Base-by-base conservation (phyloP, 2,113 vertebrate genomes). In the Actenoides hombroni region DNA sequence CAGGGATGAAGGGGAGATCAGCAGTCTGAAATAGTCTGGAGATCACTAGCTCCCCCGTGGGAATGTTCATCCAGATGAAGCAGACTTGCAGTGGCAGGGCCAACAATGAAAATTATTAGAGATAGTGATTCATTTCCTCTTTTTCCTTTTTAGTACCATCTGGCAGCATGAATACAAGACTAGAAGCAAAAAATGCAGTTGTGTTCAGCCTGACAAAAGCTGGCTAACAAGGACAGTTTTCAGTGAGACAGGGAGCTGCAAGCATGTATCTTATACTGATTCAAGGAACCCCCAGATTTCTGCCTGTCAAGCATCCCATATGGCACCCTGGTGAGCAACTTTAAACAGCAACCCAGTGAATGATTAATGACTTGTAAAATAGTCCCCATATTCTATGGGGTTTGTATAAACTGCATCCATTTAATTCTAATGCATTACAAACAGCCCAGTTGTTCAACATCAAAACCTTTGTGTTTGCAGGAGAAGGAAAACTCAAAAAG, bases 81-180 rank as follows among this genome's bases (percentile, higher is more conserved):
- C 48, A 92, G 88, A 68, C 77, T 59, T 25, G 29, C 54, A 86
- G 56, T 71, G 70, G 61, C 78, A 90, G n/a, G 21, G 56, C 28
- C 64, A 92, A 86, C 76, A 91, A 91, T 25, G 24, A 79, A 95
- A 95, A 93, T 94, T 93, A 86, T 93, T 95, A 90, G 70, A 90
- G 23, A 54, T 33, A 73, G 46, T 94, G 70, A 94, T 92, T 94
- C 7, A 89, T 83, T 96, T 93, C 85, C 68, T 80, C 69, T 88
- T 89, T 65, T 86, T 67, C 67, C 12, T 59, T 89, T 93, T 83
- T 56, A 75, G 51, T 75, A 78, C 88, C 90, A 92, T 92, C 90
- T 94, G 94, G 88, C 61, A 94, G 31, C 3, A 1, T 88, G 86
- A 95, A 71, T 49, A 60, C 9, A 7, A 90, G 57, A 88, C 73